Evolutionary conservation across 2,113 vertebrate genomes (phyloP).

Genomic region (Amazona vittata): DNA sequence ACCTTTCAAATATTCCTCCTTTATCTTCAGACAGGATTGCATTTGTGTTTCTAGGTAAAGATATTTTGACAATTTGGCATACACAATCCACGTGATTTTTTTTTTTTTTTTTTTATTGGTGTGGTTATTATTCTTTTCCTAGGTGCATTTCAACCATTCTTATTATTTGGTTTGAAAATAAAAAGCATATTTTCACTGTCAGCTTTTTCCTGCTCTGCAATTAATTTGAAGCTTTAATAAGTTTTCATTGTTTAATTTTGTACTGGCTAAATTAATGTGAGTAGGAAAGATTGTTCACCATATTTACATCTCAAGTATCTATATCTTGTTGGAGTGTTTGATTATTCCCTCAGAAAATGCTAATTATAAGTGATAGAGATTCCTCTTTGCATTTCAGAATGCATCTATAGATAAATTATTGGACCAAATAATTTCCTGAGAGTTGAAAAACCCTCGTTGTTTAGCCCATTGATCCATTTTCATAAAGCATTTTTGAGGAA

Average conservation of each 20-base stretch:
- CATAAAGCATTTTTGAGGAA: not conserved
- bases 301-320: not conserved
- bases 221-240: not conserved
- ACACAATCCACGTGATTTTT: not conserved
- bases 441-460: not conserved
- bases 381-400: not conserved
- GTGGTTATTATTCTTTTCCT: not conserved
- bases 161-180: not conserved
- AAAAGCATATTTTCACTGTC: fast-evolving
- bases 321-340: not conserved
- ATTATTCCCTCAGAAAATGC: not conserved
- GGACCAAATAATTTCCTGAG: not conserved
- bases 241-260: not conserved
- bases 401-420: not conserved
- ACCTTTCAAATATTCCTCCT: not conserved
- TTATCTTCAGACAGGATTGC: not conserved
- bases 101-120: not conserved
- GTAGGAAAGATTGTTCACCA: not conserved
- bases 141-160: not conserved
- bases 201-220: not conserved
- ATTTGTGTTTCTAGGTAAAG: not conserved
- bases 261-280: not conserved
- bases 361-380: not conserved
- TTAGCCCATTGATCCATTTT: not conserved
- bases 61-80: not conserved